phyloP scores from a whole-genome alignment of 2,113 vertebrate species.

The Acrocephalus kingi region DNA sequence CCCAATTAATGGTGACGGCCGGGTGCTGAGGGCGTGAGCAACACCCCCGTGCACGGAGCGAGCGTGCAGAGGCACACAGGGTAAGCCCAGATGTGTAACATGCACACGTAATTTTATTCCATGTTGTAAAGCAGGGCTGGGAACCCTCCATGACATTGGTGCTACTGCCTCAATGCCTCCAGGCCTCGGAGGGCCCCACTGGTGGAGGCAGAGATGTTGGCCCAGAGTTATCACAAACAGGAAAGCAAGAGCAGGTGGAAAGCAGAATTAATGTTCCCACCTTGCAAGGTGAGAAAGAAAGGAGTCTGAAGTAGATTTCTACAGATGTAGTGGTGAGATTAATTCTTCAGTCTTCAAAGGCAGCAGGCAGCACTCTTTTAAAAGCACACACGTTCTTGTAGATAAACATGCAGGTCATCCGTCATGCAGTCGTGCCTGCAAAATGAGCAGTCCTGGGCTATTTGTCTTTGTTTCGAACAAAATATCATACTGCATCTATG shows the following conservation, averaged over 20 bases:
- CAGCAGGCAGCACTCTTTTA: neutral
- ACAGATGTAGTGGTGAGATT: neutral
- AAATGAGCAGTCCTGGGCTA: neutral
- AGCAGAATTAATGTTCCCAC: neutral
- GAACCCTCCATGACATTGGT: neutral
- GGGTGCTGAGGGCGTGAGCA: neutral
- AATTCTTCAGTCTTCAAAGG: neutral
- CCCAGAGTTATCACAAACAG: neutral
- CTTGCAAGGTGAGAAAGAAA: neutral
- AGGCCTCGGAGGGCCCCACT: neutral
- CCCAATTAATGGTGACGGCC: neutral
- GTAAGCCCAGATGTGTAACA: neutral
- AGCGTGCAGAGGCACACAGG: rapidly evolving
- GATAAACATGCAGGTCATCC: neutral
- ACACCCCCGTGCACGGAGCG: rapidly evolving
- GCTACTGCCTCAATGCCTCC: neutral
- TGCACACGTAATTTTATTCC: neutral
- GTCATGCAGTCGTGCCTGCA: rapidly evolving
- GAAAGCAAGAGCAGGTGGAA: neutral
- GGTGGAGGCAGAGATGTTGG: neutral
- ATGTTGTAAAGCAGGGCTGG: neutral
- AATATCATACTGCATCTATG: neutral
- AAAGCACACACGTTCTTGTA: neutral
- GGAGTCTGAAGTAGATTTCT: neutral
- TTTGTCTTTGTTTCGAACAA: neutral